Evolutionary conservation across 2,797 vertebrate species (phyloP).

Genomic region (Anabacerthia variegaticeps): DNA sequence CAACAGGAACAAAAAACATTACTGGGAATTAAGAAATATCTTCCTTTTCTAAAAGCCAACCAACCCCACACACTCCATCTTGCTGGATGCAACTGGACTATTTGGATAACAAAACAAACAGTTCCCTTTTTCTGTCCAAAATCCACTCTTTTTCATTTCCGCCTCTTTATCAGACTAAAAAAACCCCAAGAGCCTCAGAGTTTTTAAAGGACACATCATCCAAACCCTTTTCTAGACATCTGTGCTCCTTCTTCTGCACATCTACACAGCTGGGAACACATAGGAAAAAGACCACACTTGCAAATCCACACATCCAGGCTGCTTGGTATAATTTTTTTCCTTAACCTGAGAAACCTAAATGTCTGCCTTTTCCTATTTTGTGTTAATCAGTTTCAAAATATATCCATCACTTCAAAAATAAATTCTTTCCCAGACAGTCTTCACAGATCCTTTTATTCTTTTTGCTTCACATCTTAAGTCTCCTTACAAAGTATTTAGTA

Average conservation of each 20-base stretch:
- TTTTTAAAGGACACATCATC: not conserved
- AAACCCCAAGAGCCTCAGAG: not conserved
- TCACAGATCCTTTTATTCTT: not conserved
- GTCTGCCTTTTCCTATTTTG: not conserved
- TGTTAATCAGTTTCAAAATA: not conserved
- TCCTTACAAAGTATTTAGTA: not conserved
- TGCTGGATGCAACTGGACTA: not conserved
- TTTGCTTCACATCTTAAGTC: not conserved
- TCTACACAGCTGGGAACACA: not conserved
- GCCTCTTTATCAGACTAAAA: not conserved
- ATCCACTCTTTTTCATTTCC: rapidly evolving
- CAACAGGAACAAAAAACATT: not conserved
- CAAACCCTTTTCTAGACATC: not conserved
- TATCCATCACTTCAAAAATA: not conserved
- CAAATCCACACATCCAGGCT: not conserved
- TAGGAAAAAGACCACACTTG: too few relatives aligned
- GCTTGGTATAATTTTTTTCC: not conserved
- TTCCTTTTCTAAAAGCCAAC: not conserved
- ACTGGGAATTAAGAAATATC: not conserved
- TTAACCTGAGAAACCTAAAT: not conserved
- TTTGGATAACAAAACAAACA: not conserved
- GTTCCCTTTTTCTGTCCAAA: not conserved
- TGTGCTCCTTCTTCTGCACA: not conserved
- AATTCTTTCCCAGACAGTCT: not conserved
- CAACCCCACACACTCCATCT: not conserved